Evolutionary conservation across 2,888 invertebrate genomes (phyloP).

Genomic region (Thecophora atra): DNA sequence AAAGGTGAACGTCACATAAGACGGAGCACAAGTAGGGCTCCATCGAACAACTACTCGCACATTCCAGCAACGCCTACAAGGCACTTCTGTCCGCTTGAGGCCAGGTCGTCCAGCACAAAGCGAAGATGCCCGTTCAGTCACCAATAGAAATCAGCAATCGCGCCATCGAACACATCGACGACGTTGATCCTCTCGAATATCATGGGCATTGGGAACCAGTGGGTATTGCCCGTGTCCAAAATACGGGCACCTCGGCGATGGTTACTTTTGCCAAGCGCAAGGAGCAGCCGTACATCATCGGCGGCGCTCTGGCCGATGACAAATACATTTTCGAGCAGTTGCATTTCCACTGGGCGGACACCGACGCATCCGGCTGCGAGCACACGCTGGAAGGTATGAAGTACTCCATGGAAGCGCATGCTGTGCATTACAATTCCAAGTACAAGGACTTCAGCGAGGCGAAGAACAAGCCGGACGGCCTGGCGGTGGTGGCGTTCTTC

Average conservation of each 20-base stretch:
- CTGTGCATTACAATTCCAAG: constrained; percentile 80
- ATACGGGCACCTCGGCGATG: constrained; percentile 68
- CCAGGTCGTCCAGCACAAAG: background rate
- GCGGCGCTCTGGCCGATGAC: constrained; percentile 73
- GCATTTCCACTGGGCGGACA: constrained; percentile 84
- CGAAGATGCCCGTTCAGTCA: constrained; percentile 65
- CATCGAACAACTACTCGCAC: constrained; percentile 9
- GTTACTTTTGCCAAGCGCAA: constrained; percentile 71
- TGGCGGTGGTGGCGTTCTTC: constrained; percentile 77
- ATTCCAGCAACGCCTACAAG: constrained; percentile 28
- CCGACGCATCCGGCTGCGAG: constrained; percentile 80
- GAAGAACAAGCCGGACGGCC: constrained; percentile 74
- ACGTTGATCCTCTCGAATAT: constrained; percentile 65
- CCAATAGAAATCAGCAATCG: constrained; percentile 66
- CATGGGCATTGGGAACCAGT: constrained; percentile 66
- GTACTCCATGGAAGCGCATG: constrained; percentile 81
- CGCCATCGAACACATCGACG: constrained; percentile 64
- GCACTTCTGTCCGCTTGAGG: constrained; percentile 22
- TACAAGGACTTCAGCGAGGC: constrained; percentile 74
- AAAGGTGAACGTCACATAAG: constrained; percentile 57
- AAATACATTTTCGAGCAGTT: constrained; percentile 79
- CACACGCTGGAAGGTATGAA: constrained; percentile 80
- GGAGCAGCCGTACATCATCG: constrained; percentile 71
- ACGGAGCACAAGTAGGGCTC: background rate
- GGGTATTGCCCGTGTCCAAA: constrained; percentile 63